Evolutionary conservation across 2,888 invertebrate genomes (phyloP), one percentile per base, ranked within the genome.

Genomic region (Amiota minor): DNA sequence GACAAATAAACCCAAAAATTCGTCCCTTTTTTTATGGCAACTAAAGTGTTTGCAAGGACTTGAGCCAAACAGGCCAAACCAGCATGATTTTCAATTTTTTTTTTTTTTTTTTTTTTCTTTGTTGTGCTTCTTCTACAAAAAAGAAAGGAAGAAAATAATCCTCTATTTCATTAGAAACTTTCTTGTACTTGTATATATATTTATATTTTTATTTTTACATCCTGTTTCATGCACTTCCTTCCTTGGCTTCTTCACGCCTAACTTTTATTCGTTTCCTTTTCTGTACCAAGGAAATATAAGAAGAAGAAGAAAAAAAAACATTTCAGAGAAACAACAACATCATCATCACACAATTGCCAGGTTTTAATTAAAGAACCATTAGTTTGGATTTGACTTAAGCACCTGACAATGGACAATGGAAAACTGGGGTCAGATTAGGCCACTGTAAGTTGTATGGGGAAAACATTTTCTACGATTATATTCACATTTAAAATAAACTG

Each of bases 341-440:
- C 80, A 77, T 77, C 82, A 82, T 84, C 76, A 76, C 82, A 79
- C 84, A 83, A 86, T 86, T 86, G 84, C 85, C 84, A n/a, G 86
- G 73, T 79, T 86, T 86, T 83, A 86, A 83, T 83, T 83, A 83
- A 85, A 84, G 79, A 82, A 77, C 75, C 85, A 85, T 83, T 86
- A 83, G 77, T 50, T 35, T 35, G 35, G 35, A 35, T 35, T 68
- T 73, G 35, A 68, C 55, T 69, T 69, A 77, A 73, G 70, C 76
- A 77, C 77, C 78, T 78, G 78, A 72, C 65, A 71, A 23, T 10
- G 20, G 14, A 59, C 14, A n/a, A 45, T 59, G 16, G 47, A 35
- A 35, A 35, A 35, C 35, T 35, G 35, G 35, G 35, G 35, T 35
- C 35, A 35, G 35, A 35, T 35, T 35, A 2, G 35, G 35, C 6